phyloP scores from a whole-genome alignment of 2,888 invertebrate species.

The Caenorhabditis becei region DNA sequence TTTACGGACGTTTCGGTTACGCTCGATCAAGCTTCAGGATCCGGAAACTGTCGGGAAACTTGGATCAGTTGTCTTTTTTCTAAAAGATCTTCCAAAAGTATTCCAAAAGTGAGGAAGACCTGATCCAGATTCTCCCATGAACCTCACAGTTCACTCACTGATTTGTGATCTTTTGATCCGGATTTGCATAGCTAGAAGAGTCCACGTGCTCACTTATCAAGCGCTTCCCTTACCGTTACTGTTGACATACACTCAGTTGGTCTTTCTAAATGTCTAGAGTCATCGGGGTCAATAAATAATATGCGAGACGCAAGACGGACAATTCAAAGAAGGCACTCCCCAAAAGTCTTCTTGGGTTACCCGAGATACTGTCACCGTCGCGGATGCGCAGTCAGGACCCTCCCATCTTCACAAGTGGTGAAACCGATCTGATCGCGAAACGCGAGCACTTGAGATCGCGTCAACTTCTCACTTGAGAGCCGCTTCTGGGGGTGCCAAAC shows the following conservation, averaged over 20 bases:
- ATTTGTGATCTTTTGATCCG: not conserved
- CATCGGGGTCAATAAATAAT: constrained; percentile 16
- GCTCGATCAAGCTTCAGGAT: too few relatives aligned
- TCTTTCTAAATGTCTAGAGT: constrained; percentile 40
- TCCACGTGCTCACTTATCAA: constrained; percentile 8
- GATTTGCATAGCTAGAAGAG: constrained; percentile 1
- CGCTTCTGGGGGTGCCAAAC: constrained; percentile 54
- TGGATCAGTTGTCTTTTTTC: too few relatives aligned
- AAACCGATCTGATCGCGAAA: constrained; percentile 38
- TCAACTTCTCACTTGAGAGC: constrained; percentile 61
- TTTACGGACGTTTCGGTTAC: too few relatives aligned
- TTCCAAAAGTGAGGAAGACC: too few relatives aligned
- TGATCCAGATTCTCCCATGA: too few relatives aligned
- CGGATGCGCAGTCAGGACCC: constrained; percentile 28
- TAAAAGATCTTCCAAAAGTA: too few relatives aligned
- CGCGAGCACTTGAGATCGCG: constrained; percentile 55
- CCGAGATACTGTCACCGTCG: constrained; percentile 41
- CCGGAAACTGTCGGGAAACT: too few relatives aligned
- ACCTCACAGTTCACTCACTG: too few relatives aligned
- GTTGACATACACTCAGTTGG: constrained; percentile 54
- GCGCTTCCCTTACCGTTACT: not conserved
- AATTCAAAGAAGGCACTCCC: constrained; percentile 26
- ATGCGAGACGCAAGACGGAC: not conserved
- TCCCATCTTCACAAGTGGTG: constrained; percentile 24
- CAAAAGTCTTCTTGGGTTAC: constrained; percentile 20